These are phyloP conservation scores for Timema podura DNA, from an alignment of 2,888 invertebrate species.

Conservation along the genomic window DNA sequence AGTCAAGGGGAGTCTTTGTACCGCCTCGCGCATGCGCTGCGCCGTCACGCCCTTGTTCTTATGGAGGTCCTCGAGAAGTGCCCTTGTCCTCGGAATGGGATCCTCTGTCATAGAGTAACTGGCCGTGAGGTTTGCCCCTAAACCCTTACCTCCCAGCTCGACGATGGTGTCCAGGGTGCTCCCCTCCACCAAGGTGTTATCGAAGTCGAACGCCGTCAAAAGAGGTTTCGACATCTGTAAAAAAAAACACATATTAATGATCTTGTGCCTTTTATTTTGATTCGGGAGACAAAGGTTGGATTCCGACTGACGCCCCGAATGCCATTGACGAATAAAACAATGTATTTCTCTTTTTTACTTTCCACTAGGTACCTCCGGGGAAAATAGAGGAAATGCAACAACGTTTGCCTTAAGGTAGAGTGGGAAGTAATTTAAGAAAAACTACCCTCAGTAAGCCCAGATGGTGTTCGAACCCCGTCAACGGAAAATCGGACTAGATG, in stretches of 20 bases:
- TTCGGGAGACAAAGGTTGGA: no score
- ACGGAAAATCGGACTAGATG: no score
- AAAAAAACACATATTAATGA: slow-evolving; percentile 11
- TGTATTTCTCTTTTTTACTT: no score
- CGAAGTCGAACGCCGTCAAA: slow-evolving; percentile 73
- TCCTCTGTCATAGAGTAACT: not conserved
- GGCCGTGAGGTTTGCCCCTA: not conserved
- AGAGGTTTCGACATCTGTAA: slow-evolving; percentile 41
- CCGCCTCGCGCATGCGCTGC: slow-evolving; percentile 51
- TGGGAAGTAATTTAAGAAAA: no score
- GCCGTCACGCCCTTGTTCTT: slow-evolving; percentile 47
- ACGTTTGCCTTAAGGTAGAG: no score
- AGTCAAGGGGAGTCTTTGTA: slow-evolving; percentile 56
- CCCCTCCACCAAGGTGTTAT: slow-evolving; percentile 69
- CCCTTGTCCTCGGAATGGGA: slow-evolving; percentile 54
- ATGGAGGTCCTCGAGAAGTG: slow-evolving; percentile 60
- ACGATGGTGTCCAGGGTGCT: slow-evolving; percentile 45
- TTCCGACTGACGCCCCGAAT: no score
- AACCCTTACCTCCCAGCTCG: not conserved
- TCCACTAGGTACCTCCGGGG: no score
- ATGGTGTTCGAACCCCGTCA: no score
- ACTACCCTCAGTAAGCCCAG: no score
- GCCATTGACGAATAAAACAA: no score
- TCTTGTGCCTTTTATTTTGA: no score
- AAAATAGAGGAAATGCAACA: no score